Percentiles rank a stretch among this genome's conserved stretches.
These are phyloP conservation scores for Holacanthus passer DNA, from an alignment of 2,113 vertebrate species.

Conservation along the genomic window DNA sequence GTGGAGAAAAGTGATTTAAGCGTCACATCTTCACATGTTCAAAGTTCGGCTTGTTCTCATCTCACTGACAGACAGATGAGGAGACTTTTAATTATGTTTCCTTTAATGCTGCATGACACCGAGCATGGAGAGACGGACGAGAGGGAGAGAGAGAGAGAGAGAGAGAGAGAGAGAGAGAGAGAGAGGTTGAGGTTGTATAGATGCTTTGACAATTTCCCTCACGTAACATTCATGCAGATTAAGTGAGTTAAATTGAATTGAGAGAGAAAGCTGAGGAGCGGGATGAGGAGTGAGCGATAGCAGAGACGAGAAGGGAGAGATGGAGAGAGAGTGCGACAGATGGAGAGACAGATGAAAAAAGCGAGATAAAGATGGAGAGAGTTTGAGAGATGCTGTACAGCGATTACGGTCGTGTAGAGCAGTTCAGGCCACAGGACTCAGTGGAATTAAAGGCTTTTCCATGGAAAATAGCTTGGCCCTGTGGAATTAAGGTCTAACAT, in stretches of 20 bases:
- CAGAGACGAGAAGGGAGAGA: slow-evolving; percentile 36
- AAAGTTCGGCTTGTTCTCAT: slow-evolving; percentile 11
- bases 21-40: not conserved
- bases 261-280: slow-evolving; percentile 7
- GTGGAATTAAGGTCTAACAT: slow-evolving; percentile 42
- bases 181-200: not conserved
- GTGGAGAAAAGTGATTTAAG: slow-evolving; percentile 26
- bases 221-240: slow-evolving; percentile 29
- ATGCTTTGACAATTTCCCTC: slow-evolving; percentile 33
- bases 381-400: slow-evolving; percentile 14
- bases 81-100: slow-evolving; percentile 55
- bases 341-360: slow-evolving; percentile 53
- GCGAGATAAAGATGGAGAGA: slow-evolving; percentile 35
- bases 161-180: not conserved
- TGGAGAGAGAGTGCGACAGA: slow-evolving; percentile 36
- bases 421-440: slow-evolving; percentile 37
- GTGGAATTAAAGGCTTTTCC: slow-evolving; percentile 53
- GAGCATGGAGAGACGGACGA: not conserved
- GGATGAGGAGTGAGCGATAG: not conserved
- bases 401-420: slow-evolving; percentile 50
- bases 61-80: slow-evolving; percentile 32
- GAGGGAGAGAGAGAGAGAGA: not conserved
- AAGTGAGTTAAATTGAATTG: slow-evolving; percentile 50
- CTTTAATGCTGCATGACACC: slow-evolving; percentile 24
- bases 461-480: slow-evolving; percentile 12